Evolutionary conservation across 2,797 vertebrate genomes (phyloP).

Genomic region (Platyrinchus mystaceus): DNA sequence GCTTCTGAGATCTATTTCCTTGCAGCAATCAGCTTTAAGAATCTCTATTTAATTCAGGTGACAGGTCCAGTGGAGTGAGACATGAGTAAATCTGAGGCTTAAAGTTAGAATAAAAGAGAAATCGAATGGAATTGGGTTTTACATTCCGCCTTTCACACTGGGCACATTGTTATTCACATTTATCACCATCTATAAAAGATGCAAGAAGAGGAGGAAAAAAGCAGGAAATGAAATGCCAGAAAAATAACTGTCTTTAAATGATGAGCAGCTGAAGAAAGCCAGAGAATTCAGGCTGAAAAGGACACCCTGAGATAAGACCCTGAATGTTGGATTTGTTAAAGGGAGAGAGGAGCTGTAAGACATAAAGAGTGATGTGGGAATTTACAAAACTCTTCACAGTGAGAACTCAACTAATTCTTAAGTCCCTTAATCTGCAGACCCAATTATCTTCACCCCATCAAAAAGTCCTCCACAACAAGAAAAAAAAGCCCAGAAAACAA

Average conservation of each 20-base stretch:
- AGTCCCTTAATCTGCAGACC: constrained; percentile 21
- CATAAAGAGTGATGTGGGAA: not conserved
- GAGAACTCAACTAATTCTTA: not conserved
- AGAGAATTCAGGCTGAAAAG: constrained; percentile 24
- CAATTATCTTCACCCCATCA: constrained; percentile 32
- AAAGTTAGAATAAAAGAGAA: constrained; percentile 45
- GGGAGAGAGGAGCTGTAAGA: not conserved
- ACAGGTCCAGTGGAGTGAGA: constrained; percentile 51
- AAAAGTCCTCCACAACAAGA: constrained; percentile 1
- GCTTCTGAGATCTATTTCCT: constrained; percentile 48
- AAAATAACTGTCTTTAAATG: constrained; percentile 55
- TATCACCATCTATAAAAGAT: constrained; percentile 63
- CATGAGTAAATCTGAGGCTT: constrained; percentile 40
- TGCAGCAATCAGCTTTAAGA: constrained; percentile 47
- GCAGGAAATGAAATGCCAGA: constrained; percentile 65
- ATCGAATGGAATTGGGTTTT: constrained; percentile 44
- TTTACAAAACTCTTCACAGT: not conserved
- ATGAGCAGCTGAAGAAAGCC: constrained; percentile 40
- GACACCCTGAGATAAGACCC: not conserved
- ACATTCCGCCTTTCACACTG: constrained; percentile 22
- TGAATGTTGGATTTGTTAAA: not conserved
- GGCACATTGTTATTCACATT: constrained; percentile 60
- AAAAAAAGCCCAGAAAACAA: constrained; percentile 15
- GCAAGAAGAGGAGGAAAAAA: constrained; percentile 40
- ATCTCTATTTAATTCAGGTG: constrained; percentile 51